These are phyloP conservation scores for Arbacia lixula DNA, from an alignment of 53 echinoderm and acorn worm species.

Conservation along the genomic window DNA sequence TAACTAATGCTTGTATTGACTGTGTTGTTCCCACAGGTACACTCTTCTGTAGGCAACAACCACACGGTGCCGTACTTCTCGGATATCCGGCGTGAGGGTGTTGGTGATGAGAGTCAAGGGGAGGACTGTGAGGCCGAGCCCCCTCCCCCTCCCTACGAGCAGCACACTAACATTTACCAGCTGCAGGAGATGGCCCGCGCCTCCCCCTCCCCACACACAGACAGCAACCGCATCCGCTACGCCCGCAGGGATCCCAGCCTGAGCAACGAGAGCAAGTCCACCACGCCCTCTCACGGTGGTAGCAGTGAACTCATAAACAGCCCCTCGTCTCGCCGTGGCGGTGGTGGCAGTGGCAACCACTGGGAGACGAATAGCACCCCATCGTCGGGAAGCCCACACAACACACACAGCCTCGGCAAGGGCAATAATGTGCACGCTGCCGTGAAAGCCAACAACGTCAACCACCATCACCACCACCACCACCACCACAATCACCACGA, in stretches of 20 bases:
- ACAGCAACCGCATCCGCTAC: constrained; percentile 56
- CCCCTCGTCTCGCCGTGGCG: constrained; percentile 58
- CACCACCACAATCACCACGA: constrained; percentile 32
- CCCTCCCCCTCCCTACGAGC: constrained; percentile 77
- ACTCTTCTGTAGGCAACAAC: constrained; percentile 59
- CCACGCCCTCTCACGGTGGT: constrained; percentile 71
- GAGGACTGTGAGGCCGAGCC: constrained; percentile 93
- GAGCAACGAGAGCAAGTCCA: constrained; percentile 66
- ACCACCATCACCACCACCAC: too few relatives aligned
- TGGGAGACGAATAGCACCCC: constrained; percentile 63
- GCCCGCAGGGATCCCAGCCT: constrained; percentile 64
- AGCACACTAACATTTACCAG: constrained; percentile 57
- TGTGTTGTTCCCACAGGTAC: constrained; percentile 56
- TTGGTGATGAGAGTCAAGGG: constrained; percentile 86
- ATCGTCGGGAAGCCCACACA: constrained; percentile 53
- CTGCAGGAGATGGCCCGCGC: constrained; percentile 49
- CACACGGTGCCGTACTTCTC: constrained; percentile 49
- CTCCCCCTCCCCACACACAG: constrained; percentile 37
- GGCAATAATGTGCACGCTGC: constrained; percentile 30
- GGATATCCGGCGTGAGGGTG: constrained; percentile 13
- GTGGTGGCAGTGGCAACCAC: constrained; percentile 40
- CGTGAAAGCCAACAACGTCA: constrained; percentile 29
- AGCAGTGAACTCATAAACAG: constrained; percentile 71
- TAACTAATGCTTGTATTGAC: too few relatives aligned
- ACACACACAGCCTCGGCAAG: constrained; percentile 12